Evolutionary conservation across 2,888 invertebrate species (phyloP).

Genomic region (Physocephala rufipes): DNA sequence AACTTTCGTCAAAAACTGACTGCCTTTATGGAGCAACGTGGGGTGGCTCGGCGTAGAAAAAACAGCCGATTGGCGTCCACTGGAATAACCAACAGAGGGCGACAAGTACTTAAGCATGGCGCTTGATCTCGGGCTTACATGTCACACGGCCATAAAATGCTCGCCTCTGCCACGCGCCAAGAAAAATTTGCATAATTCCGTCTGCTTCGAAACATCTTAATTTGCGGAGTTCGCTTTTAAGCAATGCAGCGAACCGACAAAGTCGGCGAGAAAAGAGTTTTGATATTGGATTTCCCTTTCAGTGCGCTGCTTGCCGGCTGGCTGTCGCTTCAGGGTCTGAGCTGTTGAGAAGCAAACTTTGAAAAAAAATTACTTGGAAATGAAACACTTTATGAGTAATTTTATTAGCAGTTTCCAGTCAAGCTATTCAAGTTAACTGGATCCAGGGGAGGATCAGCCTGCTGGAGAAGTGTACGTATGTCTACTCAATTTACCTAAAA

Average conservation of each 20-base stretch:
- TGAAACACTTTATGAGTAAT: slow-evolving; percentile 24
- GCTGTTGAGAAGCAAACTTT: too few relatives aligned
- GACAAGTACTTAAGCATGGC: slow-evolving; percentile 32
- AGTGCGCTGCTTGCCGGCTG: slow-evolving; percentile 26
- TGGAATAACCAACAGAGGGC: neutral
- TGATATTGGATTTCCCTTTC: slow-evolving; percentile 28
- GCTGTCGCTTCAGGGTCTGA: neutral
- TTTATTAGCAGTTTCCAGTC: slow-evolving; percentile 9
- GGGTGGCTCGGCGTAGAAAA: slow-evolving; percentile 47
- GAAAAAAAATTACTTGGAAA: slow-evolving; percentile 16
- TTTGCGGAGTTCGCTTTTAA: slow-evolving; percentile 48
- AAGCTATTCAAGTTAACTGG: neutral
- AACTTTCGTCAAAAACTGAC: too few relatives aligned
- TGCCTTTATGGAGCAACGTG: too few relatives aligned
- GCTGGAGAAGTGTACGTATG: too few relatives aligned
- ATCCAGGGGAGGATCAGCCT: too few relatives aligned
- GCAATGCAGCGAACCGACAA: neutral
- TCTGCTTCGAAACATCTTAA: slow-evolving; percentile 61
- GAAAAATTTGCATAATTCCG: slow-evolving; percentile 63
- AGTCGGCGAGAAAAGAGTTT: neutral
- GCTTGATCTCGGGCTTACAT: slow-evolving; percentile 52
- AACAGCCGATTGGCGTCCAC: neutral
- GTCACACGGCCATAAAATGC: slow-evolving; percentile 62
- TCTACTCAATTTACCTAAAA: slow-evolving; percentile 29
- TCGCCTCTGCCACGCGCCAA: slow-evolving; percentile 62